These are phyloP conservation scores for Ornithorhynchus anatinus DNA, from an alignment of 2,113 vertebrate species.

Conservation along the genomic window DNA sequence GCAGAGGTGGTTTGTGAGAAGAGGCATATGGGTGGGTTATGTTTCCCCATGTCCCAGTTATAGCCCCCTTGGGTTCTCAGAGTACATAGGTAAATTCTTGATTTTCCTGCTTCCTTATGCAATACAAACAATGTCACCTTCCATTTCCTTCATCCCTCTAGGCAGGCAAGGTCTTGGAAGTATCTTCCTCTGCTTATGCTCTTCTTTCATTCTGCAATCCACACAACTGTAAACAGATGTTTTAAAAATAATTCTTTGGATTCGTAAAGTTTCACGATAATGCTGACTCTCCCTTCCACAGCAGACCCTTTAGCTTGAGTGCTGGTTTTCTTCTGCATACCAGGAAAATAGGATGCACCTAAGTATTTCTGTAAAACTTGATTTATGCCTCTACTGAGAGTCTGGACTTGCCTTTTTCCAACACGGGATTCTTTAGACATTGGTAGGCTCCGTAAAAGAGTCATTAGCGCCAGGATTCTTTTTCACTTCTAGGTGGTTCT, in stretches of 20 bases:
- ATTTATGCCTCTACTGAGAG: slow-evolving; percentile 15
- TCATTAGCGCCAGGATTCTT: slow-evolving; percentile 57
- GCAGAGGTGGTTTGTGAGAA: not conserved
- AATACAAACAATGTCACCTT: not conserved
- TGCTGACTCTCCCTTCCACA: not conserved
- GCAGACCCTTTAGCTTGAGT: not conserved
- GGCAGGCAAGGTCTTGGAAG: not conserved
- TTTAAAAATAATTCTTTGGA: slow-evolving; percentile 5
- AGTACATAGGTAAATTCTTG: not conserved
- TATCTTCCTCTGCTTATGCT: not conserved
- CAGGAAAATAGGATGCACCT: slow-evolving; percentile 10
- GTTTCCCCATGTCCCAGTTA: not conserved
- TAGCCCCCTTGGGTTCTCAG: not conserved
- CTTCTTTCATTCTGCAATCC: not conserved
- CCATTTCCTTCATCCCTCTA: not conserved
- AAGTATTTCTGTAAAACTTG: not conserved
- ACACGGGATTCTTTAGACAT: slow-evolving; percentile 68
- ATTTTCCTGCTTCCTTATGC: not conserved
- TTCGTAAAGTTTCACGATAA: not conserved
- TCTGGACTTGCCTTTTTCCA: not conserved
- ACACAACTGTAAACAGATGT: not conserved
- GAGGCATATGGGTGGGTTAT: not conserved
- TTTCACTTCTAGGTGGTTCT: slow-evolving; percentile 70
- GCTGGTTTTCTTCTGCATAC: slow-evolving; percentile 14
- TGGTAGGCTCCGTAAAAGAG: slow-evolving; percentile 79